A percentile compares a stretch with the other conserved stretches of the same genome.
These are phyloP conservation scores for Litoditis marina DNA, from an alignment of 2,888 invertebrate genomes.

Conservation along the genomic window DNA sequence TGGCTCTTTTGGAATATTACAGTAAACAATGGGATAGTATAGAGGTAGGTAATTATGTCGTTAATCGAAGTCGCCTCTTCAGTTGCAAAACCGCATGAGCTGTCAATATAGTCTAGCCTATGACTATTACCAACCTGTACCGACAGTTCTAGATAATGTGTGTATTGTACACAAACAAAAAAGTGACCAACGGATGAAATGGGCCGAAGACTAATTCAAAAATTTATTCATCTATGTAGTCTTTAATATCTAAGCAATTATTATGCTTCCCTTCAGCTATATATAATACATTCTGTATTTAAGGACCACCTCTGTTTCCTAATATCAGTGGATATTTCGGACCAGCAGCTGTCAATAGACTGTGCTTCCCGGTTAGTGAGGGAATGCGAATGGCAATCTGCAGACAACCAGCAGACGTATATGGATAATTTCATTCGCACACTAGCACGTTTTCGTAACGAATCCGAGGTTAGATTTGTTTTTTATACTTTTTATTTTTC, in stretches of 20 bases:
- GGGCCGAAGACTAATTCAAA: no score
- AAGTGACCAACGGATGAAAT: no score
- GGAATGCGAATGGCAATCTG: conserved; percentile 4
- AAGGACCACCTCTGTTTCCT: conserved; percentile 13
- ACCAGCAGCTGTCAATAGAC: conserved; percentile 4
- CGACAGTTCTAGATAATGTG: no score
- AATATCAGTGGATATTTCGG: conserved; percentile 1
- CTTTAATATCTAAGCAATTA: no score
- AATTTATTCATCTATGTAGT: no score
- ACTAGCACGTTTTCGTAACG: background rate
- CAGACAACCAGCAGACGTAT: conserved; percentile 1
- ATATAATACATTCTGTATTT: background rate
- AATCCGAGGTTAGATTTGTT: background rate
- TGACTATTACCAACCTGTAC: no score
- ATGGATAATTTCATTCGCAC: conserved; percentile 6
- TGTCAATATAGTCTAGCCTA: no score
- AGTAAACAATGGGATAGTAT: conserved; percentile 45
- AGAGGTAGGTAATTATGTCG: conserved; percentile 26
- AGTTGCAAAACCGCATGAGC: no score
- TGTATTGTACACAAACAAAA: no score
- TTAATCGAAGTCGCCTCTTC: no score
- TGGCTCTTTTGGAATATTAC: conserved; percentile 31
- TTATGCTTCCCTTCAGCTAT: no score
- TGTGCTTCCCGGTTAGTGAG: conserved; percentile 16
- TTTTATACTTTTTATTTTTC: background rate